Evolutionary conservation across 2,113 vertebrate species (phyloP).

Genomic region (Myiagra hebetior): DNA sequence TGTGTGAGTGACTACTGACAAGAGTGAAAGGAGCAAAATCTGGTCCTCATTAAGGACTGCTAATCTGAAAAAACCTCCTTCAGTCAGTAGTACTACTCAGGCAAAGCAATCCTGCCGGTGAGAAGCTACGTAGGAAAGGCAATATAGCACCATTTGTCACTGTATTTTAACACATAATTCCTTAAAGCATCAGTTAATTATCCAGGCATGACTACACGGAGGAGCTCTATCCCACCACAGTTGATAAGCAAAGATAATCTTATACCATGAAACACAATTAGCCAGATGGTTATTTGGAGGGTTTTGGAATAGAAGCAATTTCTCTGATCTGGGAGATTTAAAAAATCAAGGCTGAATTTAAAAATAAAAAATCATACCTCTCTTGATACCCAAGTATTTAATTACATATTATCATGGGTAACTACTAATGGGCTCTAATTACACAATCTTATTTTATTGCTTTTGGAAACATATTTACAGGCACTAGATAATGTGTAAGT

Average conservation of each 20-base stretch:
- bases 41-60: neutral
- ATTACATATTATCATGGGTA: neutral
- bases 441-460: neutral
- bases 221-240: neutral
- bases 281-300: slow-evolving; percentile 26
- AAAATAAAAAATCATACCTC: neutral
- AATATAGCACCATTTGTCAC: neutral
- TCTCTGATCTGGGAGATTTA: neutral
- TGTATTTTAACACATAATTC: neutral
- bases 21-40: slow-evolving; percentile 18
- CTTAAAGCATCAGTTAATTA: neutral
- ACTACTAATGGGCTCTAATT: neutral
- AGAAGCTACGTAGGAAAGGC: neutral
- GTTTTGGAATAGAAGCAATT: slow-evolving; percentile 25
- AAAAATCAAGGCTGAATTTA: neutral
- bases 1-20: neutral
- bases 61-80: neutral
- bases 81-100: neutral
- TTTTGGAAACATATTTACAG: neutral
- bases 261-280: slow-evolving; percentile 9
- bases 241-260: neutral
- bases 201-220: neutral
- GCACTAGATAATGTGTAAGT: neutral
- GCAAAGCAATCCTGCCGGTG: neutral
- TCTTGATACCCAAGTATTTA: slow-evolving; percentile 6